phyloP scores from a whole-genome alignment of 2,797 vertebrate genomes.

The Eulemur mongoz region DNA sequence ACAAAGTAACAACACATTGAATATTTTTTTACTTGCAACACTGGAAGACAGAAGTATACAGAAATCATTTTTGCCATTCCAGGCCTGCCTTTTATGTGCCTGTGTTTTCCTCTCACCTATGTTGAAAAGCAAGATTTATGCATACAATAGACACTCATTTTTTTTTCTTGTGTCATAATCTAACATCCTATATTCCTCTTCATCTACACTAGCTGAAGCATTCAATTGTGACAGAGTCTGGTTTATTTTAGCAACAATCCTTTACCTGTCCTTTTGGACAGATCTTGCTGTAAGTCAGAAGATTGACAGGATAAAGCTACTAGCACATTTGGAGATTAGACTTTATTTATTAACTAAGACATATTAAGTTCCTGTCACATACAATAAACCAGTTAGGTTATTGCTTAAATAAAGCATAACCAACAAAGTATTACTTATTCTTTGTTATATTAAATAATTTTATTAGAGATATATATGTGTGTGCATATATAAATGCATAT shows the following conservation, averaged over 20 bases:
- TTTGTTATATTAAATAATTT: neutral
- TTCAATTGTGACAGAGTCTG: neutral
- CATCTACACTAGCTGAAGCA: neutral
- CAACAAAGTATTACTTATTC: neutral
- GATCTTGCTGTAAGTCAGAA: neutral
- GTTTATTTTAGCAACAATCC: slow-evolving; percentile 17
- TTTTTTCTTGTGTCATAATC: neutral
- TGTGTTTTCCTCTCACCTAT: neutral
- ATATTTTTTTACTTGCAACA: neutral
- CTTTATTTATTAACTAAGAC: neutral
- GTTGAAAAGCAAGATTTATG: neutral
- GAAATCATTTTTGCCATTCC: neutral
- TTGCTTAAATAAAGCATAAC: neutral
- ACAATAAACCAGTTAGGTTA: neutral
- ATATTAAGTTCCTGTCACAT: neutral
- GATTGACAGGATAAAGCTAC: neutral
- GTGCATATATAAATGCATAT: neutral
- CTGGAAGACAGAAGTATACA: neutral
- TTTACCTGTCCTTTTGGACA: neutral
- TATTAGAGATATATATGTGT: neutral
- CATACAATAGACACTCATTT: neutral
- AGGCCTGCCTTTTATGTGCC: neutral
- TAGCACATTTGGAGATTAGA: neutral
- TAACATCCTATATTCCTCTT: neutral
- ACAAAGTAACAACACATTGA: neutral